A percentile compares a stretch with the other conserved stretches of the same genome.
Evolutionary conservation across 1,140 invertebrate species (phyloP).

Genomic region (Drosophila tropicalis): DNA sequence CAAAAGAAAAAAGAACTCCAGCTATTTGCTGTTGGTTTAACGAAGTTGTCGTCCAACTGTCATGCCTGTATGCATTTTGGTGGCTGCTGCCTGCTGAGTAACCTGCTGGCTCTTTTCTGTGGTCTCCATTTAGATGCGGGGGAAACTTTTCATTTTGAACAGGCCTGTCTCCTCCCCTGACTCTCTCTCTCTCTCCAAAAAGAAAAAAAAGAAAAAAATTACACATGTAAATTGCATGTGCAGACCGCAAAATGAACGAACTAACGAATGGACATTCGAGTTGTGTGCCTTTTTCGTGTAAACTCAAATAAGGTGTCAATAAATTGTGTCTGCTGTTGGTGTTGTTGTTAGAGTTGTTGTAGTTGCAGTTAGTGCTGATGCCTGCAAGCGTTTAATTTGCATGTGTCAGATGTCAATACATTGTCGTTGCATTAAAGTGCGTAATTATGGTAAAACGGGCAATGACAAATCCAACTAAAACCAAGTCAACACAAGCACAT

Average conservation of each 20-base stretch:
- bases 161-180: neutral
- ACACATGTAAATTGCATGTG: conserved; percentile 79
- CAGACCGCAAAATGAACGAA: conserved; percentile 67
- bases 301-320: conserved; percentile 75
- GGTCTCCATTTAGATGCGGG: conserved; percentile 17
- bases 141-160: conserved; percentile 47
- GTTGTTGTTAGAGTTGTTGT: neutral
- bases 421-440: conserved; percentile 57
- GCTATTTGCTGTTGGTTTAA: conserved; percentile 56
- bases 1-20: neutral
- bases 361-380: conserved; percentile 30
- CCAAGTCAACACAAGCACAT: conserved; percentile 36
- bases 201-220: conserved; percentile 51
- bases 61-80: conserved; percentile 20
- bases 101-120: conserved; percentile 34
- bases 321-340: conserved; percentile 49
- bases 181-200: neutral
- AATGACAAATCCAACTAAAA: conserved; percentile 47
- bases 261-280: neutral
- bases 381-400: conserved; percentile 75
- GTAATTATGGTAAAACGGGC: conserved; percentile 53
- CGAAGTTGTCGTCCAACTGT: conserved; percentile 70
- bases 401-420: conserved; percentile 80
- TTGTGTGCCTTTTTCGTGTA: conserved; percentile 49
- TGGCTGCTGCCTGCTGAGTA: conserved; percentile 1